These are phyloP conservation scores for Sesamia inferens DNA, from an alignment of 2,888 invertebrate species.

Conservation along the genomic window DNA sequence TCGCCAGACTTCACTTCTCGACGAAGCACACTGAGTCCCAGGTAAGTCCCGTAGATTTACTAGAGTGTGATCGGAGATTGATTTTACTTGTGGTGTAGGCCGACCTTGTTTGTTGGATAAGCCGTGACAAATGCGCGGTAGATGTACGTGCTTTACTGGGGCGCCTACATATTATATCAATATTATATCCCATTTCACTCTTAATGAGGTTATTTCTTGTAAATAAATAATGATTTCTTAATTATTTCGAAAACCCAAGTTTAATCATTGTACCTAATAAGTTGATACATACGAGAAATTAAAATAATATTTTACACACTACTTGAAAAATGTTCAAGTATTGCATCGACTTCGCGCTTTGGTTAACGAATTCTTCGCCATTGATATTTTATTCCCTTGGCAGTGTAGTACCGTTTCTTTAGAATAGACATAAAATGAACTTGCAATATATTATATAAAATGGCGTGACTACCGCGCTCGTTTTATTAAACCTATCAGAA, in stretches of 20 bases:
- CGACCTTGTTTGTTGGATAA: no score
- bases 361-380: conserved; percentile 17
- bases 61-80: no score
- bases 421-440: neutral
- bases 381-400: conserved; percentile 12
- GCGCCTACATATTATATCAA: no score
- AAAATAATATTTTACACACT: neutral
- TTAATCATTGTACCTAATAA: neutral
- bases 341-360: conserved; percentile 15
- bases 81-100: no score
- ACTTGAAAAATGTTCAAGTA: conserved; percentile 12
- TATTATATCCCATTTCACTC: neutral
- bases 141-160: no score
- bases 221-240: no score
- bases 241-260: neutral
- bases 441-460: neutral
- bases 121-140: no score
- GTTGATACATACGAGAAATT: neutral
- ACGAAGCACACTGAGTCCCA: no score
- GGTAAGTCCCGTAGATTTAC: no score
- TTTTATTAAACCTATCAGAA: no score
- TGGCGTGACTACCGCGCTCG: no score
- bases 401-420: neutral
- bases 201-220: neutral
- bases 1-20: no score